These are phyloP conservation scores for Eristalis tenax DNA, from an alignment of 2,888 invertebrate genomes.

Conservation along the genomic window DNA sequence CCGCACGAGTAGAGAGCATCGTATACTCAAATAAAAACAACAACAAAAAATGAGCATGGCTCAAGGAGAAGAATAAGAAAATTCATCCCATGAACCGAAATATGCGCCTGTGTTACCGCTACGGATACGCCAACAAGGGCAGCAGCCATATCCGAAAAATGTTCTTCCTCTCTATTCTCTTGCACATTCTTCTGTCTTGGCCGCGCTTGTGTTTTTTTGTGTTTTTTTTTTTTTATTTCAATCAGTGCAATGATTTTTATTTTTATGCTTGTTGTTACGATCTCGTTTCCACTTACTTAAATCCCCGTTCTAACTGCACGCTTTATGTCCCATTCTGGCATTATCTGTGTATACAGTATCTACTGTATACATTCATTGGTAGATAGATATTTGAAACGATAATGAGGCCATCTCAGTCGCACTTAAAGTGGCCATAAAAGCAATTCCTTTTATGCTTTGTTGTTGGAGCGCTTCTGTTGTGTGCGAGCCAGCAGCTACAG, in stretches of 20 bases:
- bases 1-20: conserved; percentile 53
- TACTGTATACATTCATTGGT: conserved; percentile 51
- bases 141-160: conserved; percentile 38
- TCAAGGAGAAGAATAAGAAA: conserved; percentile 11
- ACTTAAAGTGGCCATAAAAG: conserved; percentile 81
- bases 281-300: conserved; percentile 82
- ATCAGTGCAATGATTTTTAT: conserved; percentile 82
- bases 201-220: conserved; percentile 48
- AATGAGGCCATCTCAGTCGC: conserved; percentile 81
- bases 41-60: background rate
- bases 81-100: conserved; percentile 38
- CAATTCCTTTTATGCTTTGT: conserved; percentile 72
- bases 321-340: conserved; percentile 81
- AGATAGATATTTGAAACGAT: conserved; percentile 79
- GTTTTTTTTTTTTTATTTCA: conserved; percentile 77
- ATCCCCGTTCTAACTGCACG: conserved; percentile 81
- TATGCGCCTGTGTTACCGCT: conserved; percentile 45
- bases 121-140: background rate
- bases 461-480: conserved; percentile 63
- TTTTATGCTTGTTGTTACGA: conserved; percentile 81
- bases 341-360: conserved; percentile 50
- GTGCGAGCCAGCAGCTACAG: background rate
- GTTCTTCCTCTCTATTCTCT: conserved; percentile 19
- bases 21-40: background rate
- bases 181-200: conserved; percentile 14